These are phyloP conservation scores for Eulimnadia texana DNA, from an alignment of 1,140 invertebrate genomes.

Conservation along the genomic window DNA sequence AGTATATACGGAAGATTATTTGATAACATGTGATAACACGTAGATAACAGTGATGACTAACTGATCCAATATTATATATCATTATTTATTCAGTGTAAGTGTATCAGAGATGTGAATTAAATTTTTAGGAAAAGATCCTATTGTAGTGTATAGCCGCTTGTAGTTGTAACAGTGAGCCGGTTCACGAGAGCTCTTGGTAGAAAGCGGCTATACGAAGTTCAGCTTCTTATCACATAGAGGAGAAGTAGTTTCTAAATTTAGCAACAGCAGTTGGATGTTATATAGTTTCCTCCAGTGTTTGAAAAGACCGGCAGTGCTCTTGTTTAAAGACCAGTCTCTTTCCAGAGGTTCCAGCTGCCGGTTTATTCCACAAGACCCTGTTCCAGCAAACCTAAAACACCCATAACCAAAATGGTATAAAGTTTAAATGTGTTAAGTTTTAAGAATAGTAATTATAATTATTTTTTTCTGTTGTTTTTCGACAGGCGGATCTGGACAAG, in stretches of 20 bases:
- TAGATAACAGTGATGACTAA: too few relatives aligned
- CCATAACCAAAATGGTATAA: too few relatives aligned
- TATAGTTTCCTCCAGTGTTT: neutral
- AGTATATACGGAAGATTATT: too few relatives aligned
- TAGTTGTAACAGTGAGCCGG: too few relatives aligned
- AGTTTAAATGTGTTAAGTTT: too few relatives aligned
- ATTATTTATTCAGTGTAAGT: too few relatives aligned
- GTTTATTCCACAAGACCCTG: neutral
- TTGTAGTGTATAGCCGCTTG: too few relatives aligned
- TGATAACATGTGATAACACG: too few relatives aligned
- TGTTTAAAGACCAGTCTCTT: neutral
- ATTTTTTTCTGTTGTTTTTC: neutral
- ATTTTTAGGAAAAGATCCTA: too few relatives aligned
- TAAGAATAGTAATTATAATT: neutral
- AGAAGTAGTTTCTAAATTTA: neutral
- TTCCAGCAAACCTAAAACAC: too few relatives aligned
- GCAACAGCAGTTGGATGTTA: neutral
- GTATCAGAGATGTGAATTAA: too few relatives aligned
- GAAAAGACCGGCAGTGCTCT: neutral
- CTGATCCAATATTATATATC: too few relatives aligned
- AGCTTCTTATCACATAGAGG: neutral
- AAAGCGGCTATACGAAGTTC: neutral
- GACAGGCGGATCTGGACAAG: slow-evolving; percentile 16
- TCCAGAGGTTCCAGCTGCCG: neutral
- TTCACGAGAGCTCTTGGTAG: neutral